These are phyloP conservation scores for Spilarctia lutea DNA, from an alignment of 2,888 invertebrate species.

Conservation along the genomic window DNA sequence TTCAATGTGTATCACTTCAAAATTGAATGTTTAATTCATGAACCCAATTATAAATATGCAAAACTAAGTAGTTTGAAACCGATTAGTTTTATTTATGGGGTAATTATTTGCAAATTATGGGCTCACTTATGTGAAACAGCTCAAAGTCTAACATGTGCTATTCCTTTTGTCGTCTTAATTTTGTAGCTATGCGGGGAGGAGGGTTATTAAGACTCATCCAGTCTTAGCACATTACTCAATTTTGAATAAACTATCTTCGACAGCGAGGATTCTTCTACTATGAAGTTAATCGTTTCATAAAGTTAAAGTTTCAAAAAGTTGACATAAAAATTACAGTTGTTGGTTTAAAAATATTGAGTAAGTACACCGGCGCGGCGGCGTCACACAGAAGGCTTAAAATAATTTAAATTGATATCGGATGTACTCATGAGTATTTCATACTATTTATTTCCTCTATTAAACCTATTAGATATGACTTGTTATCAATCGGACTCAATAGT, in stretches of 20 bases:
- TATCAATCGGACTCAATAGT: neutral
- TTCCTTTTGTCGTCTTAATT: constrained; percentile 19
- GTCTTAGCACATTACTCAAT: constrained; percentile 21
- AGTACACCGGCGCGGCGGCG: neutral
- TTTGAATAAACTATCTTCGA: constrained; percentile 5
- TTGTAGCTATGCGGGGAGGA: constrained; percentile 13
- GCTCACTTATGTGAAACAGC: constrained; percentile 42
- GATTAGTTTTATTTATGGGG: constrained; percentile 52
- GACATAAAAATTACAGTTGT: no score
- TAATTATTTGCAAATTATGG: constrained; percentile 51
- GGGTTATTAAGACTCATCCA: constrained; percentile 2
- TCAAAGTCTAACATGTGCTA: neutral
- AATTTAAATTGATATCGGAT: neutral
- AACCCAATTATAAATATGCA: constrained; percentile 41
- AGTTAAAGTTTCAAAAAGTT: no score
- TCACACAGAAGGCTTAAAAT: neutral
- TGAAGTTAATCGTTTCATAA: no score
- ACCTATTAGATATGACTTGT: neutral
- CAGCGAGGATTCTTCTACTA: constrained; percentile 68
- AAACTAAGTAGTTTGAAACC: constrained; percentile 37
- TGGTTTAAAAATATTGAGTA: no score
- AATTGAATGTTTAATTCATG: constrained; percentile 42
- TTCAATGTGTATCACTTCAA: neutral
- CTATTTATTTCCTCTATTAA: neutral
- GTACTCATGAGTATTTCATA: neutral